Evolutionary conservation across 1,140 invertebrate species (phyloP).

Genomic region (Anadara kagoshimensis): DNA sequence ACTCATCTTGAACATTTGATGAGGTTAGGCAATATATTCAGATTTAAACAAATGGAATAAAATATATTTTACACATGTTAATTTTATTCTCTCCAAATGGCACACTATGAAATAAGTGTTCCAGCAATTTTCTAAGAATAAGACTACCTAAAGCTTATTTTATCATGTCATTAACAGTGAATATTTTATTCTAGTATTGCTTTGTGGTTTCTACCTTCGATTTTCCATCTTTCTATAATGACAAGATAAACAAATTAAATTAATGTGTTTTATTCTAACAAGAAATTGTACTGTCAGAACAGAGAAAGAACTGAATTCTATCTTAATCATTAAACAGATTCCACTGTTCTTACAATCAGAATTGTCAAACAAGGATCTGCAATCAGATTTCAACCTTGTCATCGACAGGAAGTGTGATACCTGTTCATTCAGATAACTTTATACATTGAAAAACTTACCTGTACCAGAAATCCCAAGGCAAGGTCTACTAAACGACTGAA

Average conservation of each 20-base stretch:
- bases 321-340: no score
- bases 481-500: constrained; percentile 68
- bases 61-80: no score
- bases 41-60: no score
- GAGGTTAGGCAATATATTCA: no score
- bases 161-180: background rate
- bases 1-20: no score
- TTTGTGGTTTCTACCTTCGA: background rate
- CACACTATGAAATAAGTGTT: no score
- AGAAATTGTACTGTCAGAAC: background rate
- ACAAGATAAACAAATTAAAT: background rate
- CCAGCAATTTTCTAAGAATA: no score
- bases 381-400: no score
- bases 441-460: constrained; percentile 50
- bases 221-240: background rate
- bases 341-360: no score
- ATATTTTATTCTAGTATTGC: background rate
- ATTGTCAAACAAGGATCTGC: no score
- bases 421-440: background rate
- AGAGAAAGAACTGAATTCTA: background rate
- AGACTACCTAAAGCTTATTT: background rate
- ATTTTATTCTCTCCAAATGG: no score
- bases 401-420: no score
- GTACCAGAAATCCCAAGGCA: constrained; percentile 67
- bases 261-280: background rate